Percentiles rank a stretch among this genome's conserved stretches.
These are phyloP conservation scores for Sebastiscus albofasciatus DNA, from an alignment of 2,797 vertebrate genomes.

Conservation along the genomic window DNA sequence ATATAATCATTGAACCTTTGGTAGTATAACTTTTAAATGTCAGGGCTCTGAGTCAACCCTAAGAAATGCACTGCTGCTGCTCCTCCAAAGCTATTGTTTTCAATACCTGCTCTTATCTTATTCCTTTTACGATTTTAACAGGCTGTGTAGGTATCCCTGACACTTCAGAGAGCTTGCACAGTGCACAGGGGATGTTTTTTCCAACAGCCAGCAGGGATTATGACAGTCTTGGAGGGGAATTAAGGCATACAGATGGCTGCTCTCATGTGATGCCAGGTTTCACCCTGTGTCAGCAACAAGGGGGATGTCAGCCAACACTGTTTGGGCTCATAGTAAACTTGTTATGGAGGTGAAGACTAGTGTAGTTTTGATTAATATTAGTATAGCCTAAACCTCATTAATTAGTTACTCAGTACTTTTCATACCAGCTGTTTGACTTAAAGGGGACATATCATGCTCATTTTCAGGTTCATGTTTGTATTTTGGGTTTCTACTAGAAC, in stretches of 20 bases:
- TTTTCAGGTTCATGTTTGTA: no score
- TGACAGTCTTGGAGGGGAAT: slow-evolving; percentile 66
- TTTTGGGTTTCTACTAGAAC: no score
- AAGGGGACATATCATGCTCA: no score
- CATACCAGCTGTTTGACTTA: neutral
- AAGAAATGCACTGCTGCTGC: neutral
- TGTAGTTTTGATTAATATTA: neutral
- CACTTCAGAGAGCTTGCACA: neutral
- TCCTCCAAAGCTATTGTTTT: slow-evolving; percentile 30
- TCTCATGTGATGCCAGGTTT: slow-evolving; percentile 73
- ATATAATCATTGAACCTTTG: neutral
- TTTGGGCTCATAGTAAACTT: slow-evolving; percentile 17
- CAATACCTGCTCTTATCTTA: neutral
- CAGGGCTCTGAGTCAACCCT: neutral
- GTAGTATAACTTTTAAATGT: neutral
- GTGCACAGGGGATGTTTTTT: slow-evolving; percentile 55
- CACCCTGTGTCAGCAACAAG: slow-evolving; percentile 48
- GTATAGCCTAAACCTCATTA: neutral
- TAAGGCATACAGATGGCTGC: slow-evolving; percentile 75
- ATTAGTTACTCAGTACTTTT: neutral
- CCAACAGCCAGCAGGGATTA: slow-evolving; percentile 65
- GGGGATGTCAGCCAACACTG: slow-evolving; percentile 30
- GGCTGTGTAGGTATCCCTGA: slow-evolving; percentile 1
- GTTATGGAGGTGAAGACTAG: neutral
- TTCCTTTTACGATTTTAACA: slow-evolving; percentile 8